Evolutionary conservation across 2,797 vertebrate species (phyloP).

Genomic region (Cichlasoma orientale): DNA sequence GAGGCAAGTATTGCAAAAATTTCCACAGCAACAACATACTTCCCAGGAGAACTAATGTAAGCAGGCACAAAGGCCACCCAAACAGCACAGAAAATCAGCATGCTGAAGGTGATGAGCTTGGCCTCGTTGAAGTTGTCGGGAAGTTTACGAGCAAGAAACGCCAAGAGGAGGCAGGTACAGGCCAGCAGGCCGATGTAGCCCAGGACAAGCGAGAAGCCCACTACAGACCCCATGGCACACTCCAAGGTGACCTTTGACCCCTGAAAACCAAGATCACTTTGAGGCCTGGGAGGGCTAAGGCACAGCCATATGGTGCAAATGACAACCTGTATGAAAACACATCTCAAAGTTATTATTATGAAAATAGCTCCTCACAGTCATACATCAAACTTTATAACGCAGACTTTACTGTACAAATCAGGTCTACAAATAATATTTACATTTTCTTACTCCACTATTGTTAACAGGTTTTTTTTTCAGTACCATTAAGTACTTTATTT

Average conservation of each 20-base stretch:
- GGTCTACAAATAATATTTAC: background rate
- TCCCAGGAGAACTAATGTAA: slow-evolving; percentile 81
- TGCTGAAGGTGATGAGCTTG: slow-evolving; percentile 82
- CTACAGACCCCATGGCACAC: slow-evolving; percentile 68
- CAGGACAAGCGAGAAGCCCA: slow-evolving; percentile 74
- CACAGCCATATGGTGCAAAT: slow-evolving; percentile 72
- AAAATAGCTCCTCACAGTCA: no score
- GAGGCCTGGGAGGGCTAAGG: slow-evolving; percentile 69
- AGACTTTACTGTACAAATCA: background rate
- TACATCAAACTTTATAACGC: no score
- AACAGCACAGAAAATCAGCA: slow-evolving; percentile 80
- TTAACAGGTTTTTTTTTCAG: background rate
- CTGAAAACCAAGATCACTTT: slow-evolving; percentile 57
- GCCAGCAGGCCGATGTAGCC: slow-evolving; percentile 79
- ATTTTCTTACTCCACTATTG: background rate
- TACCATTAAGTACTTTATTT: background rate
- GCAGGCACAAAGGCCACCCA: slow-evolving; percentile 78
- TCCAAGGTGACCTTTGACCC: slow-evolving; percentile 74
- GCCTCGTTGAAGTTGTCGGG: slow-evolving; percentile 81
- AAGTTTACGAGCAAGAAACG: slow-evolving; percentile 78
- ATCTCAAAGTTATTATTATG: background rate
- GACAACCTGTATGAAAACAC: slow-evolving; percentile 45
- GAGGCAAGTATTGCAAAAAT: slow-evolving; percentile 81
- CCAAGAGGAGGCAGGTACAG: slow-evolving; percentile 70
- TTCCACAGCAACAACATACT: slow-evolving; percentile 77